Percentiles rank a stretch among this genome's conserved stretches.
phyloP scores from a whole-genome alignment of 2,888 invertebrate genomes.

The Hirtodrosophila confusa region DNA sequence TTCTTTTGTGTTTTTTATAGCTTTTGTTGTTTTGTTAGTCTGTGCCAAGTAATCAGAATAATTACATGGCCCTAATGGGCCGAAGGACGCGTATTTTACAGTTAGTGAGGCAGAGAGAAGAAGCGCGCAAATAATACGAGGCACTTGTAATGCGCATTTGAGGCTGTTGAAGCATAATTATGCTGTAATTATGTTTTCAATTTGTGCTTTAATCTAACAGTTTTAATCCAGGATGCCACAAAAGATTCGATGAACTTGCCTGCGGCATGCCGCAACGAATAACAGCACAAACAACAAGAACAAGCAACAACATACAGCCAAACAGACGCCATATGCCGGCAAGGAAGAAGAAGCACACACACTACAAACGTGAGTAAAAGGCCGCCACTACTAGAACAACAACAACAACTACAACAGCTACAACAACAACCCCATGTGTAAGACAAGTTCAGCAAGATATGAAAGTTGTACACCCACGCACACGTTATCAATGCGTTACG shows the following conservation, averaged over 20 bases:
- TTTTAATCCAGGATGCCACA: not conserved
- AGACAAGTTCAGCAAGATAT: slow-evolving; percentile 8
- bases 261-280: slow-evolving; percentile 10
- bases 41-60: slow-evolving; percentile 72
- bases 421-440: too few relatives aligned
- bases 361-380: slow-evolving; percentile 14
- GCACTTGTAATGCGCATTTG: slow-evolving; percentile 47
- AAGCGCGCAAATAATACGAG: not conserved
- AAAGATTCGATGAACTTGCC: not conserved
- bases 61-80: slow-evolving; percentile 71
- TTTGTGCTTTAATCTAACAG: slow-evolving; percentile 29
- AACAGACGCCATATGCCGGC: slow-evolving; percentile 71
- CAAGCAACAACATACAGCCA: slow-evolving; percentile 20
- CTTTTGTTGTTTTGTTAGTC: slow-evolving; percentile 37
- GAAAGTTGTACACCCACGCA: slow-evolving; percentile 18
- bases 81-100: slow-evolving; percentile 55
- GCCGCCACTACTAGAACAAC: slow-evolving; percentile 16
- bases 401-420: slow-evolving; percentile 8
- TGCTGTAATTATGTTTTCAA: slow-evolving; percentile 43
- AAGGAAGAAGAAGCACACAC: slow-evolving; percentile 29
- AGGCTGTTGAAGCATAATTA: slow-evolving; percentile 36
- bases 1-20: slow-evolving; percentile 9
- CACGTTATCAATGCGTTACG: slow-evolving; percentile 46
- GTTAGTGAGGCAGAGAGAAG: slow-evolving; percentile 19
- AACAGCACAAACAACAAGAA: slow-evolving; percentile 20